Evolutionary conservation across 2,888 invertebrate genomes (phyloP), one percentile per base, ranked within the genome.

Genomic region (Lasioglossum oenotherae): DNA sequence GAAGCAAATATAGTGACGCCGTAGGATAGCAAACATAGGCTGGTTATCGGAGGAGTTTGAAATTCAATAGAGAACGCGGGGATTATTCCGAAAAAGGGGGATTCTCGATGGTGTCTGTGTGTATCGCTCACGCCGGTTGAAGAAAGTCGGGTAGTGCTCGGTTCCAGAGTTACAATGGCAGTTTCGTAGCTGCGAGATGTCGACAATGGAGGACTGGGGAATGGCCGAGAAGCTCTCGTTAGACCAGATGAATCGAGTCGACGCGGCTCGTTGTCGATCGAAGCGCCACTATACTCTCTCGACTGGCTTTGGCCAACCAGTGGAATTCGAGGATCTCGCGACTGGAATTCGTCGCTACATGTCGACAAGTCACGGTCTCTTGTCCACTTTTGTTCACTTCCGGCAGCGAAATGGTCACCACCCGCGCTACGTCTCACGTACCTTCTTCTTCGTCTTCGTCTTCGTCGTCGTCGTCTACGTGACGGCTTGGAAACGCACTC

Each of bases 321-420:
- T 8, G 67, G 67, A 31, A 35, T 35, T 67, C 67, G 67, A 67
- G 67, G 67, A 19, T 67, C 67, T 67, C 67, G 31, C 64, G 64
- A 31, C 64, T 64, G 64, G 64, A 64, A 64, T 64, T 64, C 64
- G 60, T 27, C 64, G 64, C 31, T 64, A 60, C 60, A 60, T 60
- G 60, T 31, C 60, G 27, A 60, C 67, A 31, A 35, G 31, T 67
- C 64, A 35, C 67, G 35, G 67, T 67, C 35, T 27, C 27, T 16
- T 67, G 35, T 35, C 67, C 67, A 67, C 35, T 35, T 35, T 67
- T 67, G 31, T 67, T 67, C 67, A 67, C 67, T 67, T 35, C 67
- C 67, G 35, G 64, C 64, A 19, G 16, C 31, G 67, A 67, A 67
- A 35, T 35, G 19, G 35, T 44, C 31, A 35, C 67, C 67, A 35